Base-by-base conservation (phyloP, 1,140 invertebrate species). In the Lasioglossum albipes region DNA sequence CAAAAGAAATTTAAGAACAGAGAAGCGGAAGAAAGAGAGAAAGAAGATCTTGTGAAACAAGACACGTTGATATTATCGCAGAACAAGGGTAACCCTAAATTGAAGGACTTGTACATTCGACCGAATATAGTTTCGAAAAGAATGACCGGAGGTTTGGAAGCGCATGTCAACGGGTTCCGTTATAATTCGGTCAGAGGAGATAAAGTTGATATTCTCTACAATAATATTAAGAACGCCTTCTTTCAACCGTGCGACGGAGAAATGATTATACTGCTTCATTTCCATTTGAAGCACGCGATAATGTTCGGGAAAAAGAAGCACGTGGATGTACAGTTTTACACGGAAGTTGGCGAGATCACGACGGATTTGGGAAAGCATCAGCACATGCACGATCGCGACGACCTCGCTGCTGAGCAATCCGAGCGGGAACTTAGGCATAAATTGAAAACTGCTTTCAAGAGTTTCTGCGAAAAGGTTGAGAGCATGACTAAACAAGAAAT, bases 301-400 rank as follows among this genome's bases (percentile, higher is more conserved):
- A 97, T 99, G 97, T 99, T 99, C 95, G 98, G 98, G 81, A 99
- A 99, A 93, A 99, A 99, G 94, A 99, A 99, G 91, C 99, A 99
- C 90, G 95, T 98, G 9, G 99, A 99, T 94, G 98, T 99, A 6
- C 99, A 99, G 91, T 99, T 99, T 94, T 99, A 99, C 92, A 99
- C 99, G 0, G 99, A 99, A 94, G 99, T 99, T 71, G 99, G 99
- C 89, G 99, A 99, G 94, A 99, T 99, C 62, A 99, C 98, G 0
- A 99, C 99, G 2, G 99, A 99, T 95, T 94, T 99, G 77, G 99
- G 99, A 61, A 99, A 99, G 93, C 98, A 99, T 94, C 98, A 99
- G 91, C 98, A 99, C 91, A 99, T 99, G 98, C 98, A 99, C 90
- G 99, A 99, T 93, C 94, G 99, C 65, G 99, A 99, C 93, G 99